Evolutionary conservation across 2,113 vertebrate species (phyloP), one percentile per base, ranked within the genome.

Genomic region (Eupsittula cactorum): DNA sequence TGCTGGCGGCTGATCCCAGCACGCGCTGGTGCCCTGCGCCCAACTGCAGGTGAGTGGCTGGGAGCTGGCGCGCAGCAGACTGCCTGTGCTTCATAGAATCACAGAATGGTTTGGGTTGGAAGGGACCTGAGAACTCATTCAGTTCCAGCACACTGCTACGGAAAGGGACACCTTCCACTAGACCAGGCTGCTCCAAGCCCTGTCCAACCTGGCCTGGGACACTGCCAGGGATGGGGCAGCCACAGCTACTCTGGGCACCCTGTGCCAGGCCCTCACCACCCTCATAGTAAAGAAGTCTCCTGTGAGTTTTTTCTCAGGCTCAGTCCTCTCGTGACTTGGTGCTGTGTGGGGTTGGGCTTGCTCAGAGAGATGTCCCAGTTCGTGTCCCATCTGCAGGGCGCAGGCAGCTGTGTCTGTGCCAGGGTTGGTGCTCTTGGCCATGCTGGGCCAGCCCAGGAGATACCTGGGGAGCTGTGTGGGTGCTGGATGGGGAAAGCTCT

Each of bases 21-120:
- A 98, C 98, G 1, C 98, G 98, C 73, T 99, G 99, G 98, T 99
- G 99, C 70, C 99, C 98, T 0, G 98, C 98, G 0, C 98, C 99
- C 0, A 98, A 98, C 97, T 99, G 99, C 98, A 98, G 98, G 98
- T 99, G 95, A 97, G 5, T 14, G 11, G 12, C 23, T 12, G 42
- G 49, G 46, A 33, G n/a, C 21, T 47, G 57, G 8, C 3, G 41
- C 1, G 3, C 9, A 7, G 29, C 9, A n/a, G 28, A 3, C 41
- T 27, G 25, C 39, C 21, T 23, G 27, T 49, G 28, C 57, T 59
- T 35, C 21, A 5, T 59, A 35, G 57, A 59, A 24, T 7, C 57
- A 24, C 57, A 35, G 33, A 10, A 10, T 24, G 57, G 13, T 35
- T 59, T 59, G 57, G 13, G 21, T 59, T 35, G n/a, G 57, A 59